Evolutionary conservation across 2,113 vertebrate species (phyloP).

Genomic region (Zosterops hypoxanthus): DNA sequence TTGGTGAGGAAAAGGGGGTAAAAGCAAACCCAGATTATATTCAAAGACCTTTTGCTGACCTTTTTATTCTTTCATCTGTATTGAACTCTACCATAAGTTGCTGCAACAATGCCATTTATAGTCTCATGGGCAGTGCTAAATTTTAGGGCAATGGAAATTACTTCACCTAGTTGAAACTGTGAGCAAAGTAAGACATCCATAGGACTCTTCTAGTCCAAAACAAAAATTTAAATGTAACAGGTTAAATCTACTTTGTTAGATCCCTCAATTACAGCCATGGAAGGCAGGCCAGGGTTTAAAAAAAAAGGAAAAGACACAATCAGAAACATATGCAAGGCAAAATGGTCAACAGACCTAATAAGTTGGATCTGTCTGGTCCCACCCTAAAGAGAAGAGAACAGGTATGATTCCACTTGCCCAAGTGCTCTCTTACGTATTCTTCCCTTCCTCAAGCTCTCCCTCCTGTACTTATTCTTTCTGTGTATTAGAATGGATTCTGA

Average conservation of each 20-base stretch:
- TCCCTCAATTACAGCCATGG: background rate
- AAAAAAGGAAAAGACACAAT: background rate
- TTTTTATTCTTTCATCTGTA: background rate
- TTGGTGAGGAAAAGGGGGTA: background rate
- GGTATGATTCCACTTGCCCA: background rate
- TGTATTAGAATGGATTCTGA: background rate
- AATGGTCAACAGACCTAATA: background rate
- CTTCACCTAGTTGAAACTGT: background rate
- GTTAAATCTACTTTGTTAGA: background rate
- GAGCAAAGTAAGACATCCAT: background rate
- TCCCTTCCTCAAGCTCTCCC: background rate
- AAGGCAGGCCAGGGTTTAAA: background rate
- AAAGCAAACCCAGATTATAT: background rate
- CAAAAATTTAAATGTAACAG: background rate
- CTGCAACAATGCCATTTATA: background rate
- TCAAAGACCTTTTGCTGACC: background rate
- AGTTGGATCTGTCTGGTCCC: background rate
- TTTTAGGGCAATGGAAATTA: background rate
- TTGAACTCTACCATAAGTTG: background rate
- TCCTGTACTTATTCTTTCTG: background rate
- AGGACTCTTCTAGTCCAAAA: background rate
- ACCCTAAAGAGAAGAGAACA: background rate
- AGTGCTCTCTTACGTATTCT: background rate
- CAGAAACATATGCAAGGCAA: background rate
- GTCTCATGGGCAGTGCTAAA: background rate